A percentile compares a stretch with the other conserved stretches of the same genome.
phyloP scores from a whole-genome alignment of 1,140 invertebrate genomes.

The Eupristina koningsbergeri region DNA sequence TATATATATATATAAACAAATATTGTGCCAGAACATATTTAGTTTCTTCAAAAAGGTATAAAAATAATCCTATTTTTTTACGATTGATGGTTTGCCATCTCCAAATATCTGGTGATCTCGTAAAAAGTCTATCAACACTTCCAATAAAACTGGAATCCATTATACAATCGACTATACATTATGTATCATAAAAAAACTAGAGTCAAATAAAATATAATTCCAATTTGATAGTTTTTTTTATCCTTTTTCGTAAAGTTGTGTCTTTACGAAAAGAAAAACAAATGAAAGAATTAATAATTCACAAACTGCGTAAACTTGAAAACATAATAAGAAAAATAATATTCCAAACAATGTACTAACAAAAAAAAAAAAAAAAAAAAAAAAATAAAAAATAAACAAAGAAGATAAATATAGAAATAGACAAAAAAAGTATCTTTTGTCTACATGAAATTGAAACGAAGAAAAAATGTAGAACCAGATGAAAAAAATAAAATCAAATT shows the following conservation, averaged over 20 bases:
- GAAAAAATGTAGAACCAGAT: conserved; percentile 42
- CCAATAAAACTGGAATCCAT: conserved; percentile 73
- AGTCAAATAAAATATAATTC: conserved; percentile 58
- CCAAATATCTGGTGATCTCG: conserved; percentile 55
- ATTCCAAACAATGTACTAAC: conserved; percentile 44
- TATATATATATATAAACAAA: conserved; percentile 53
- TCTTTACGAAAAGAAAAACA: conserved; percentile 45
- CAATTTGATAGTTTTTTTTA: conserved; percentile 51
- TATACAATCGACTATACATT: conserved; percentile 65
- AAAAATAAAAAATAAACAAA: conserved; percentile 40
- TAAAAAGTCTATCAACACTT: conserved; percentile 66
- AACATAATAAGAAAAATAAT: conserved; percentile 46
- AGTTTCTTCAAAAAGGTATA: conserved; percentile 61
- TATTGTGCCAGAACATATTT: conserved; percentile 60
- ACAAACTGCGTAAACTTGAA: conserved; percentile 49
- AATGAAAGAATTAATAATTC: conserved; percentile 52
- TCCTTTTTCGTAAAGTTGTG: conserved; percentile 48
- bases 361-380: conserved; percentile 45
- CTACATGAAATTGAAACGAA: conserved; percentile 39
- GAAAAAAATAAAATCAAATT: conserved; percentile 12
- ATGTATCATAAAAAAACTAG: conserved; percentile 65
- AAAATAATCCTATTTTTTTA: conserved; percentile 62
- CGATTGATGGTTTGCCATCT: conserved; percentile 58
- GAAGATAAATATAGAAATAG: conserved; percentile 31
- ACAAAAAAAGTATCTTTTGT: conserved; percentile 37